Conservation (phyloP, 2,888 invertebrate species). For the Dromius quadrimaculatus region DNA sequence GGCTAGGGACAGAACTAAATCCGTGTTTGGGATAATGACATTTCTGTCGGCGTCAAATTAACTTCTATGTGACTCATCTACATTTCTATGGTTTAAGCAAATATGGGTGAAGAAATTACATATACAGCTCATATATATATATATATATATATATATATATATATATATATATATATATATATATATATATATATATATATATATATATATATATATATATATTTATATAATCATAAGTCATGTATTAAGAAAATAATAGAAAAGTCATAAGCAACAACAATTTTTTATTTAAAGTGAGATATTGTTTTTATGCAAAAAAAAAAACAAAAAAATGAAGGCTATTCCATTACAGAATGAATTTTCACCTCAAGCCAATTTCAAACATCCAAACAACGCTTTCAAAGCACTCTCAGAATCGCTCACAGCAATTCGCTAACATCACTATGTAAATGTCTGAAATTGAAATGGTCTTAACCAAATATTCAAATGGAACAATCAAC, state of each 20-base stretch:
- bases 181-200: too few relatives aligned
- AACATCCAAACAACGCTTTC: slow-evolving; percentile 9
- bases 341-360: too few relatives aligned
- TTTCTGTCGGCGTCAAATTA: slow-evolving; percentile 64
- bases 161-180: slow-evolving; percentile 26
- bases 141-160: slow-evolving; percentile 15
- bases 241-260: too few relatives aligned
- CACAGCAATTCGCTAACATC: slow-evolving; percentile 20
- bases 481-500: slow-evolving; percentile 51
- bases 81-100: slow-evolving; percentile 4
- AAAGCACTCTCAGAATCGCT: slow-evolving; percentile 28
- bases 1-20: slow-evolving; percentile 57
- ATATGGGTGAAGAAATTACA: too few relatives aligned
- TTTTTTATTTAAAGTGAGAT: too few relatives aligned
- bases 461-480: slow-evolving; percentile 51
- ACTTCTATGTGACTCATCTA: slow-evolving; percentile 58
- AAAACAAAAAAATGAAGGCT: too few relatives aligned
- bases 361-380: slow-evolving; percentile 15
- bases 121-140: too few relatives aligned
- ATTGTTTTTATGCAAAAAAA: too few relatives aligned
- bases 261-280: too few relatives aligned
- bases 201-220: too few relatives aligned
- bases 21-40: slow-evolving; percentile 64
- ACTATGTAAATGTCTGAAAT: slow-evolving; percentile 44
- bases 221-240: too few relatives aligned